A percentile compares a stretch with the other conserved stretches of the same genome.
Conservation (phyloP, 2,888 invertebrate genomes). For the Glyphotaelius pellucidus region DNA sequence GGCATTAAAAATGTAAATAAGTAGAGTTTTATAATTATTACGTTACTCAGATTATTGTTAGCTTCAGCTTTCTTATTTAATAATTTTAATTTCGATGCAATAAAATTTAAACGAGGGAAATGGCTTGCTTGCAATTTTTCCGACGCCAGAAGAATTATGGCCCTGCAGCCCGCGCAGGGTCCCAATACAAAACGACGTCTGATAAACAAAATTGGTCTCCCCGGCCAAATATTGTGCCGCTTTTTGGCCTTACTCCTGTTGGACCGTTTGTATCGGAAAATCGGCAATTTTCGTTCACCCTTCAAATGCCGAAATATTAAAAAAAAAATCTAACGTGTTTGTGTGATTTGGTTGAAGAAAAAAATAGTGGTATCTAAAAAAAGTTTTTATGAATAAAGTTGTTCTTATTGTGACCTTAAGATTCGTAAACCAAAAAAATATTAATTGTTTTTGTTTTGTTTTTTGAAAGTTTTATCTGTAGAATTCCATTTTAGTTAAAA, state of each 20-base stretch:
- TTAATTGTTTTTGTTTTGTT: too few relatives aligned
- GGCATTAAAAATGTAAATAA: too few relatives aligned
- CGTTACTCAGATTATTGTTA: neutral
- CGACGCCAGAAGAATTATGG: neutral
- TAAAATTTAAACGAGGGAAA: constrained; percentile 2
- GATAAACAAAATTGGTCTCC: constrained; percentile 46
- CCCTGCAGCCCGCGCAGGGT: neutral
- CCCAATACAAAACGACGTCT: constrained; percentile 34
- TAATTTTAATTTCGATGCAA: neutral
- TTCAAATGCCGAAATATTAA: neutral
- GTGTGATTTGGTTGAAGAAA: neutral
- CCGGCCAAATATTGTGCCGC: constrained; percentile 48
- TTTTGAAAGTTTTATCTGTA: too few relatives aligned
- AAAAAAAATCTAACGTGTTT: neutral
- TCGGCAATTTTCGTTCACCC: constrained; percentile 53
- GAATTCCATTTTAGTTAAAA: too few relatives aligned
- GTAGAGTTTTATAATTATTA: neutral
- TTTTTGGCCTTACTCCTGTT: constrained; percentile 39
- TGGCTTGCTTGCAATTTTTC: constrained; percentile 26
- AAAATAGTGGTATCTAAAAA: neutral
- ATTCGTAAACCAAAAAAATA: too few relatives aligned
- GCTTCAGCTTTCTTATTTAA: neutral
- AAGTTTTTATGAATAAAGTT: neutral
- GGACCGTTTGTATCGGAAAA: constrained; percentile 50
- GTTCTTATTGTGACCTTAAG: too few relatives aligned